Evolutionary conservation across 1,140 invertebrate species (phyloP).

Genomic region (Neotoxoptera formosana): DNA sequence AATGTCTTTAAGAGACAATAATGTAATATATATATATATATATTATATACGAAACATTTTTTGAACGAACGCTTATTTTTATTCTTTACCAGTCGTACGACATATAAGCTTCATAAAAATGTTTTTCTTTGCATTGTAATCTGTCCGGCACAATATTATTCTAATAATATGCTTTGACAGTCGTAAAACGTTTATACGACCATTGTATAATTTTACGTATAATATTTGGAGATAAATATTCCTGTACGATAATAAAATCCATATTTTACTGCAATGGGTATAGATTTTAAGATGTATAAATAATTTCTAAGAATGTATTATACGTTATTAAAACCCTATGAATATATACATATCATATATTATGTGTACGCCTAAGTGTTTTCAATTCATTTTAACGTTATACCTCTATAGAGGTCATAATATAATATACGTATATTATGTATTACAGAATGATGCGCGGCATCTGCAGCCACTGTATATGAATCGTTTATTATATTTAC

Average conservation of each 20-base stretch:
- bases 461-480: background rate
- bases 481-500: background rate
- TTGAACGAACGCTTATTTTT: background rate
- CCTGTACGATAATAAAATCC: background rate
- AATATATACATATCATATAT: background rate
- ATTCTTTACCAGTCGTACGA: background rate
- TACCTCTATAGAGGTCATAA: background rate
- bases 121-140: slow-evolving; percentile 7
- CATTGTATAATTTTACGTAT: background rate
- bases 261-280: slow-evolving; percentile 1
- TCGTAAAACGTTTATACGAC: slow-evolving; percentile 14
- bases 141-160: background rate
- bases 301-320: background rate
- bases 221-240: slow-evolving; percentile 19
- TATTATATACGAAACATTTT: background rate
- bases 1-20: background rate
- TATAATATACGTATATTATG: background rate
- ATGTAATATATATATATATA: too few relatives aligned
- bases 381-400: slow-evolving; percentile 4
- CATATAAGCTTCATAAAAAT: slow-evolving; percentile 3
- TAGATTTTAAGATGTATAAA: slow-evolving; percentile 7
- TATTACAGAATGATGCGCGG: background rate
- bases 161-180: background rate
- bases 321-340: background rate
- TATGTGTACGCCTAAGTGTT: background rate